Evolutionary conservation across 2,113 vertebrate species (phyloP).

Genomic region (Tetrao urogallus): DNA sequence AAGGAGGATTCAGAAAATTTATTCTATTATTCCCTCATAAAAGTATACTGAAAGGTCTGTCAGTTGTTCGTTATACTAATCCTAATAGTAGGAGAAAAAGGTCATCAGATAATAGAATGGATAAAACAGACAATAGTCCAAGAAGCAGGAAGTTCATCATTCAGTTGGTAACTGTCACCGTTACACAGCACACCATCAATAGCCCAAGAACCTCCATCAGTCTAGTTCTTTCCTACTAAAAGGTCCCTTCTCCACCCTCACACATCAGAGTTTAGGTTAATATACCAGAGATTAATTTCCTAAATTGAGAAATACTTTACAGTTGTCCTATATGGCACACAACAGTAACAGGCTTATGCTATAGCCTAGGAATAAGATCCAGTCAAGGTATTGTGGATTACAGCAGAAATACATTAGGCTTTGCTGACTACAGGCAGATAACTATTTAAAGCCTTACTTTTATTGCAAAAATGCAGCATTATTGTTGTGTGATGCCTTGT

Average conservation of each 20-base stretch:
- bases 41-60: not conserved
- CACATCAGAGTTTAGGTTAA: not conserved
- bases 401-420: not conserved
- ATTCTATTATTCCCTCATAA: not conserved
- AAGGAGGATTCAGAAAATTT: not conserved
- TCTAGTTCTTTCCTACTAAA: not conserved
- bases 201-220: not conserved
- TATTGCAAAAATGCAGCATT: not conserved
- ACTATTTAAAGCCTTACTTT: not conserved
- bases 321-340: not conserved
- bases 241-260: not conserved
- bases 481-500: not conserved
- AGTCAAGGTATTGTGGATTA: not conserved
- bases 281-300: not conserved
- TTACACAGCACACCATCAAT: rapidly evolving
- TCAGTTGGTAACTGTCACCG: not conserved
- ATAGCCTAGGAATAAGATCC: not conserved
- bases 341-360: not conserved
- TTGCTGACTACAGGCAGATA: not conserved
- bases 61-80: not conserved
- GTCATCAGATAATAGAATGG: not conserved
- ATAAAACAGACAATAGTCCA: not conserved
- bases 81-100: not conserved
- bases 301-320: not conserved
- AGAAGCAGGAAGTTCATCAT: not conserved